Percentiles rank a stretch among this genome's conserved stretches.
Evolutionary conservation across 2,113 vertebrate genomes (phyloP).

Genomic region (Onychostruthus taczanowskii): DNA sequence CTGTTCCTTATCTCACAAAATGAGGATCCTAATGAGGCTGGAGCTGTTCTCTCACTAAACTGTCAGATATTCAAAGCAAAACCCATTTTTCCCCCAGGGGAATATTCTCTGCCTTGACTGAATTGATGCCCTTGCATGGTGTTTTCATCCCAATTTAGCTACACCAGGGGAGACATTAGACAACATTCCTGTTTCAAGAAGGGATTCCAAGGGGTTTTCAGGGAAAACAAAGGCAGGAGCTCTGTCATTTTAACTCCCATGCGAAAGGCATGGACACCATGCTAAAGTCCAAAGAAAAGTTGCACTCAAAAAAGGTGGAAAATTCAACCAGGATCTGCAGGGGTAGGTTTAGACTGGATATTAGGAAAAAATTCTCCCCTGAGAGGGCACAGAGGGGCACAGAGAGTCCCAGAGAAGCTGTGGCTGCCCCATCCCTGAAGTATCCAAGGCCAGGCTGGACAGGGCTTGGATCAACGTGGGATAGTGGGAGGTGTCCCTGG

Average conservation of each 20-base stretch:
- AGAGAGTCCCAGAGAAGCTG: not conserved
- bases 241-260: not conserved
- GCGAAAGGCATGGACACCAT: not conserved
- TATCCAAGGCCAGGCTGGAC: rapidly evolving
- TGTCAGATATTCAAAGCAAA: not conserved
- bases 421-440: not conserved
- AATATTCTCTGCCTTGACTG: not conserved
- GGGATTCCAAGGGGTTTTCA: not conserved
- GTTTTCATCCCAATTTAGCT: not conserved
- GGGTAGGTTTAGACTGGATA: not conserved
- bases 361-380: not conserved
- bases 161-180: not conserved
- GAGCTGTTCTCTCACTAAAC: not conserved
- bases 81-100: not conserved
- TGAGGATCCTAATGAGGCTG: not conserved
- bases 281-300: not conserved
- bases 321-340: not conserved
- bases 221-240: not conserved
- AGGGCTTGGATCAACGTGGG: not conserved
- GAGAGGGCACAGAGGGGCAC: not conserved
- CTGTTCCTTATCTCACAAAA: not conserved
- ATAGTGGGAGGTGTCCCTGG: rapidly evolving
- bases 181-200: not conserved
- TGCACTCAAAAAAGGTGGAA: not conserved
- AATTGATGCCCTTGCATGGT: not conserved